Percentiles rank a stretch among this genome's conserved stretches.
Evolutionary conservation across 1,140 invertebrate species (phyloP).

Genomic region (Pteromalus puparum): DNA sequence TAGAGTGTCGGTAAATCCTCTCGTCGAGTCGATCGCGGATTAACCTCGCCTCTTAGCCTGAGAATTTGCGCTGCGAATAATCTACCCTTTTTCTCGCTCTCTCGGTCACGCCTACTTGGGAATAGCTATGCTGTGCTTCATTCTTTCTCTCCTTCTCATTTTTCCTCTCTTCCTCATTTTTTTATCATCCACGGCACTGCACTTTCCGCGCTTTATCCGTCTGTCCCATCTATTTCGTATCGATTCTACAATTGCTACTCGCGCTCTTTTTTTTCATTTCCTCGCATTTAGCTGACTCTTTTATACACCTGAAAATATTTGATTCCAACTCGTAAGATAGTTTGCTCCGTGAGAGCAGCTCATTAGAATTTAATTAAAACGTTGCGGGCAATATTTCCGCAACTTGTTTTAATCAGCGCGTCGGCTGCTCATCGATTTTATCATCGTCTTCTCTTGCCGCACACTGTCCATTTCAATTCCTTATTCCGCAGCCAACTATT

Average conservation of each 20-base stretch:
- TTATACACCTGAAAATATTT: neutral
- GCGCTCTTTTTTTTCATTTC: neutral
- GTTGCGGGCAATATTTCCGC: neutral
- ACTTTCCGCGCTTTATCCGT: neutral
- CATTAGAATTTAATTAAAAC: slow-evolving; percentile 2
- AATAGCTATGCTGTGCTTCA: neutral
- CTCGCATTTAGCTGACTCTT: neutral
- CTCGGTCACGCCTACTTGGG: slow-evolving; percentile 37
- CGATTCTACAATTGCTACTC: slow-evolving; percentile 6
- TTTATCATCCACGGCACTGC: neutral
- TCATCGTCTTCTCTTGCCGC: neutral
- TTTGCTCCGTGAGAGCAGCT: neutral
- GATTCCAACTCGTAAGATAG: neutral
- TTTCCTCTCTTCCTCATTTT: slow-evolving; percentile 10
- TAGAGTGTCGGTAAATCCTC: slow-evolving; percentile 54
- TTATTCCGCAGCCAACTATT: neutral
- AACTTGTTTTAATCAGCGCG: neutral
- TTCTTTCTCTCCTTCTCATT: slow-evolving; percentile 18
- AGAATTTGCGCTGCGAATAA: slow-evolving; percentile 22
- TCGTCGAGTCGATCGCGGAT: slow-evolving; percentile 50
- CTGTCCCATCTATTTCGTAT: neutral
- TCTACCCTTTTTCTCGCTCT: slow-evolving; percentile 34
- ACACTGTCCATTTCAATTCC: slow-evolving; percentile 25
- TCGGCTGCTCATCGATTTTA: neutral
- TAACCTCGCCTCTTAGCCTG: slow-evolving; percentile 50